Evolutionary conservation across 2,888 invertebrate species (phyloP), one percentile per base, ranked within the genome.

Genomic region (Caenorhabditis imperialis): DNA sequence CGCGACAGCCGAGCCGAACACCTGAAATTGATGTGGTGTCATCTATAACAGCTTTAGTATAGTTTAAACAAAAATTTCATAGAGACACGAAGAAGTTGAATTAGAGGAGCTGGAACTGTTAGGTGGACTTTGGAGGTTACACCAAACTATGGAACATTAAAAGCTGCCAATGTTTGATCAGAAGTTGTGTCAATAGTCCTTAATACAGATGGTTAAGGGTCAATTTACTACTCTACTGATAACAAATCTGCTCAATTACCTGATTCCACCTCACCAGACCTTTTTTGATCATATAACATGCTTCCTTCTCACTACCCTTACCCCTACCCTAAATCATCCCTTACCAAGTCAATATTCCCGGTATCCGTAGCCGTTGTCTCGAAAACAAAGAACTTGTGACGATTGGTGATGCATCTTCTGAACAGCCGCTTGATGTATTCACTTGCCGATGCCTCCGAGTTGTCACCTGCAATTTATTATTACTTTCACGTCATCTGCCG

Each of bases 331-430:
- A 27, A 38, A 45, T 54, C 47, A 20, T 14, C 14, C 8, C 33
- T 12, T 53, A 79, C 81, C 71, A 72, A 54, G 27, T 86, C 85
- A 84, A 89, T 88, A 63, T 84, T 84, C 7, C 82, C 75, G 25
- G 88, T 86, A 65, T 89, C 88, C 14, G 89, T 88, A 4, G 89
- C 89, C 35, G 86, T 87, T 1, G 88, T 88, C 22, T 88, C 83
- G 65, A 81, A 83, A 22, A 74, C 54, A 55, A 77, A 83, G 48
- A 75, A 83, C 38, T 75, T 75, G 40, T 77, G 76, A 27, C 86
- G 82, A 27, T 78, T 82, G 4, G 86, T 88, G 35, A 85, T 85
- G 60, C 86, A 83, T 42, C 85, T 80, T 18, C 83, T 77, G 69
- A 89, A 89, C 71, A 86, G 77, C n/a, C 88, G 85, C 45, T 85